Conservation (phyloP, 2,113 vertebrate genomes). For the Daphoenositta chrysoptera region DNA sequence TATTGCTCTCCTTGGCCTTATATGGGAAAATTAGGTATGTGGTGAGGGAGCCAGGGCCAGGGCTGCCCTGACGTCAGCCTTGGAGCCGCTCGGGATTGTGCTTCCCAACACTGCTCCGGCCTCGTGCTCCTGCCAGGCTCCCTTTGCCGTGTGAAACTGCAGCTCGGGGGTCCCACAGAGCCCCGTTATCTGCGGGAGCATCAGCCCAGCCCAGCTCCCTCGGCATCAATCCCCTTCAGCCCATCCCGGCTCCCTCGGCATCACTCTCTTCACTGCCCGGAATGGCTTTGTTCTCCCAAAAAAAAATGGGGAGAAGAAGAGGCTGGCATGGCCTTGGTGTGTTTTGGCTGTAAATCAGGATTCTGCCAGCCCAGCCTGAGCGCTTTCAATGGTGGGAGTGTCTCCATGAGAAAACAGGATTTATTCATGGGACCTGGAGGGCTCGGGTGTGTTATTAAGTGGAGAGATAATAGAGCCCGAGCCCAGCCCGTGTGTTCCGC, state of each 20-base stretch:
- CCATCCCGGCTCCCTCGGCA: neutral
- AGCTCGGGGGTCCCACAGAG: neutral
- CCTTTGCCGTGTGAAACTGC: neutral
- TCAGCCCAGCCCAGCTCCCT: neutral
- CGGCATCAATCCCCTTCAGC: neutral
- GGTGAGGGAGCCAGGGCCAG: neutral
- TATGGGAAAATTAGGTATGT: constrained; percentile 79
- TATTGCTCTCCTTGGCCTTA: constrained; percentile 72
- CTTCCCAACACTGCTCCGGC: neutral
- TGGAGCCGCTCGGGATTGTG: neutral
- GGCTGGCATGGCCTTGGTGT: neutral
- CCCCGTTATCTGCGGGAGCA: neutral
- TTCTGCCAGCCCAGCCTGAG: neutral
- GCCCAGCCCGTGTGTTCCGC: rapidly evolving
- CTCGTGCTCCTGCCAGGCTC: neutral
- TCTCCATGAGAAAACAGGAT: neutral
- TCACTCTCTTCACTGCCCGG: neutral
- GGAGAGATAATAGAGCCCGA: rapidly evolving
- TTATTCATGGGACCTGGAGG: neutral
- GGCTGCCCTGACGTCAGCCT: constrained; percentile 29
- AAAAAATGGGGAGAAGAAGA: neutral
- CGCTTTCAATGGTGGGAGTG: neutral
- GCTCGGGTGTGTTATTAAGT: neutral
- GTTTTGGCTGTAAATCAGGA: neutral
- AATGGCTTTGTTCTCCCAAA: neutral